These are phyloP conservation scores for Tuta absoluta DNA, from an alignment of 2,888 invertebrate genomes.

Conservation along the genomic window DNA sequence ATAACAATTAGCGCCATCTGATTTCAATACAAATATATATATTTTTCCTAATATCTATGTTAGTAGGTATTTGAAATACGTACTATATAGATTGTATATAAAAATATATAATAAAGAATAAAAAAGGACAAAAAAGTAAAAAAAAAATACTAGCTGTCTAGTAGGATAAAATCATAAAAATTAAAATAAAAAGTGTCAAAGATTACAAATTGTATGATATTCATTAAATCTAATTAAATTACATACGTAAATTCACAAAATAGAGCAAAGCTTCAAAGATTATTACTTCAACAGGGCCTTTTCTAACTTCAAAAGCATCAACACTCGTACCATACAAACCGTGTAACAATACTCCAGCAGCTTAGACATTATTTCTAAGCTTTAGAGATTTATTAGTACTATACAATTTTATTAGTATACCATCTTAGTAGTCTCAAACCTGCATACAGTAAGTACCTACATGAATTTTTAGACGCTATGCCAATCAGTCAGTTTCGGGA, in stretches of 20 bases:
- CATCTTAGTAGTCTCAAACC: background rate
- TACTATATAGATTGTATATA: too few relatives aligned
- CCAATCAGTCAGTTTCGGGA: slow-evolving; percentile 2
- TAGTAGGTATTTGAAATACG: too few relatives aligned
- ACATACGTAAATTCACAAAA: background rate
- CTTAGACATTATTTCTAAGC: slow-evolving; percentile 3
- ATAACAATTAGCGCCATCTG: too few relatives aligned
- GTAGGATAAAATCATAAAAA: background rate
- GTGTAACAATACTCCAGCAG: background rate
- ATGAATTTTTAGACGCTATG: background rate
- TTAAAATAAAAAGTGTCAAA: background rate
- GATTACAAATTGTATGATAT: background rate
- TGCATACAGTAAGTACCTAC: slow-evolving; percentile 15
- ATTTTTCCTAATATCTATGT: too few relatives aligned
- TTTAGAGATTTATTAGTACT: background rate
- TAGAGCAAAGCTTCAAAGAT: background rate
- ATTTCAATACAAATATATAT: too few relatives aligned
- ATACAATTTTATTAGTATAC: background rate
- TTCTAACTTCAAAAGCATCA: slow-evolving; percentile 4
- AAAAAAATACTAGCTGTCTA: too few relatives aligned
- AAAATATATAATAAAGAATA: too few relatives aligned
- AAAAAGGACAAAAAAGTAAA: too few relatives aligned
- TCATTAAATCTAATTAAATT: background rate
- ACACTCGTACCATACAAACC: background rate
- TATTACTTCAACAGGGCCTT: slow-evolving; percentile 13